Percentiles rank a stretch among this genome's conserved stretches.
phyloP scores from a whole-genome alignment of 2,113 vertebrate species.

The Nesoenas mayeri region DNA sequence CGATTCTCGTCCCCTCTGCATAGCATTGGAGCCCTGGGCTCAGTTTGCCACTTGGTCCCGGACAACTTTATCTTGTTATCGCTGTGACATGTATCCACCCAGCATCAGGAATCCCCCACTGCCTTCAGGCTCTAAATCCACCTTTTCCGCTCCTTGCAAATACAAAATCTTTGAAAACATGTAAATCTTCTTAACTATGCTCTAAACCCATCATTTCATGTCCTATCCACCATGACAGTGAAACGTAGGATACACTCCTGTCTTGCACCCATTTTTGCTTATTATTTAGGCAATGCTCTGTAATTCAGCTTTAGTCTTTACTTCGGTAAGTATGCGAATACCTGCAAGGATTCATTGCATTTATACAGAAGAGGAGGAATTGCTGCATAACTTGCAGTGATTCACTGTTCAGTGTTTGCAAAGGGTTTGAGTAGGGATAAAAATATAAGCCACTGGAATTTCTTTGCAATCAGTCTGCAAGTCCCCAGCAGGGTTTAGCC shows the following conservation, averaged over 20 bases:
- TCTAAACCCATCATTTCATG: background rate
- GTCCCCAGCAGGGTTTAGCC: background rate
- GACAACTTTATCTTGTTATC: background rate
- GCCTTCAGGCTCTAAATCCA: background rate
- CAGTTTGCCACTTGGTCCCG: background rate
- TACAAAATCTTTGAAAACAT: background rate
- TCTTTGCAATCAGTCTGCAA: background rate
- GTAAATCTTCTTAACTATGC: rapidly evolving
- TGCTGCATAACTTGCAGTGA: background rate
- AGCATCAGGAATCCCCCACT: rapidly evolving
- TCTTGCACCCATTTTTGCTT: rapidly evolving
- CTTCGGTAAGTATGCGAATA: background rate
- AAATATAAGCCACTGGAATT: background rate
- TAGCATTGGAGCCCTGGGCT: background rate
- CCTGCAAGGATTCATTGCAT: rapidly evolving
- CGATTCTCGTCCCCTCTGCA: rapidly evolving
- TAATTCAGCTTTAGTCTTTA: background rate
- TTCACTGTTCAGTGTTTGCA: background rate
- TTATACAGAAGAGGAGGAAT: background rate
- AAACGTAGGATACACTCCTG: too few species aligned
- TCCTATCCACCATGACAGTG: background rate
- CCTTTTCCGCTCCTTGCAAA: background rate
- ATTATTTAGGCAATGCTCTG: background rate
- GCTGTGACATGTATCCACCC: background rate
- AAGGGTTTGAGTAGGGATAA: background rate